Conservation (phyloP, 2,888 invertebrate species). For the Apamea epomidion region DNA sequence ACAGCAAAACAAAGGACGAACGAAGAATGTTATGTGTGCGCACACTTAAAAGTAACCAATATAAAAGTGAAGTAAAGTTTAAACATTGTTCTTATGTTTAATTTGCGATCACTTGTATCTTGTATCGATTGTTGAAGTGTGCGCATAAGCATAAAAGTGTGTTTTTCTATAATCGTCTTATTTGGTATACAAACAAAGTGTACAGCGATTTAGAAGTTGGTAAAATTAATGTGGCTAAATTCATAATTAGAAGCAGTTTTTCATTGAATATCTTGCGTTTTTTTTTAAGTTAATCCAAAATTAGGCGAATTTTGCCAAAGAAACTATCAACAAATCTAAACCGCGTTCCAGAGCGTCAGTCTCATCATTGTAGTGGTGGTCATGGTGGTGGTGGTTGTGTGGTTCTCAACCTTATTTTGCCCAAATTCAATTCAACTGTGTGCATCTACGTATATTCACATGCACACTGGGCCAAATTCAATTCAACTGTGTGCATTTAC, state of each 20-base stretch:
- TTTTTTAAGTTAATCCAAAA: too few species aligned
- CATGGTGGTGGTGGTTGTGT: too few species aligned
- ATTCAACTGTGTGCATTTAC: too few species aligned
- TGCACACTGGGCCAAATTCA: not conserved
- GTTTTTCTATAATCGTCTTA: conserved; percentile 14
- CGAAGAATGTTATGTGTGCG: conserved; percentile 14
- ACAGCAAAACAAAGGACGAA: conserved; percentile 27
- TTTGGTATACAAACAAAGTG: conserved; percentile 8
- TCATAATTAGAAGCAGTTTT: not conserved
- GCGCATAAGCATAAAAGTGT: conserved; percentile 15
- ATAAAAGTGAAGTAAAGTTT: not conserved
- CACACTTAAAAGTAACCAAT: conserved; percentile 4
- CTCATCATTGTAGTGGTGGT: too few species aligned
- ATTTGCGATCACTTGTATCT: not conserved
- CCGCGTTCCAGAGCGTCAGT: too few species aligned
- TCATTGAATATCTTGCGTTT: not conserved
- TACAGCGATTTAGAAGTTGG: not conserved
- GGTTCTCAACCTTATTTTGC: too few species aligned
- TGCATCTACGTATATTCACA: not conserved
- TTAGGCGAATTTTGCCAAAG: too few species aligned
- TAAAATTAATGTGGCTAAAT: not conserved
- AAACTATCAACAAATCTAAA: too few species aligned
- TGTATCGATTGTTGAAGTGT: not conserved
- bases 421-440: not conserved
- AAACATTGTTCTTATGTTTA: not conserved